Evolutionary conservation across 2,888 invertebrate genomes (phyloP).

Genomic region (Emmelina monodactyla): DNA sequence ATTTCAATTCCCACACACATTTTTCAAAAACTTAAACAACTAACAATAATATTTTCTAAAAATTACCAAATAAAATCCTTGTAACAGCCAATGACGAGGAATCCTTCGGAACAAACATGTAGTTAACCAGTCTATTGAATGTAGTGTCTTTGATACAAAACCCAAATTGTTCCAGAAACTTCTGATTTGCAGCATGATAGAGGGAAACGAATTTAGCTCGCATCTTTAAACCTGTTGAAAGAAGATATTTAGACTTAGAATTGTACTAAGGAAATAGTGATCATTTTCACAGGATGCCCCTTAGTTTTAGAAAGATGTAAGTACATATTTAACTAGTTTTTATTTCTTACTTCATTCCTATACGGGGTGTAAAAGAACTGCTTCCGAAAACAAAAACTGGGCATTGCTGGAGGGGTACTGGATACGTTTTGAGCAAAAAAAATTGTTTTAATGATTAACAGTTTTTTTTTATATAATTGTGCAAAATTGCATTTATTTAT

Average conservation of each 20-base stretch:
- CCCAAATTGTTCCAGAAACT: constrained; percentile 37
- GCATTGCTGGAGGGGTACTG: too few species aligned
- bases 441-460: too few species aligned
- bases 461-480: too few species aligned
- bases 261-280: background rate
- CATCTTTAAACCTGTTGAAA: background rate
- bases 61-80: constrained; percentile 83
- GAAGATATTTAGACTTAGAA: background rate
- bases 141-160: constrained; percentile 30
- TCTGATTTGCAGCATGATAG: constrained; percentile 25
- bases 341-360: too few species aligned
- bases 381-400: too few species aligned
- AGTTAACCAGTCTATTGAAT: constrained; percentile 50
- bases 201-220: background rate
- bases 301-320: too few species aligned
- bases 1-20: background rate
- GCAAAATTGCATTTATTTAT: too few species aligned
- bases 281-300: background rate
- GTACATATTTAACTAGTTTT: too few species aligned
- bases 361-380: too few species aligned
- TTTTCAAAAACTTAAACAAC: background rate
- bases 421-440: too few species aligned
- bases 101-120: constrained; percentile 73
- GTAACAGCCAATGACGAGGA: constrained; percentile 79
- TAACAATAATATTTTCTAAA: background rate